These are phyloP conservation scores for Hystrix brachyura DNA, from an alignment of 2,113 vertebrate species.

Conservation along the genomic window DNA sequence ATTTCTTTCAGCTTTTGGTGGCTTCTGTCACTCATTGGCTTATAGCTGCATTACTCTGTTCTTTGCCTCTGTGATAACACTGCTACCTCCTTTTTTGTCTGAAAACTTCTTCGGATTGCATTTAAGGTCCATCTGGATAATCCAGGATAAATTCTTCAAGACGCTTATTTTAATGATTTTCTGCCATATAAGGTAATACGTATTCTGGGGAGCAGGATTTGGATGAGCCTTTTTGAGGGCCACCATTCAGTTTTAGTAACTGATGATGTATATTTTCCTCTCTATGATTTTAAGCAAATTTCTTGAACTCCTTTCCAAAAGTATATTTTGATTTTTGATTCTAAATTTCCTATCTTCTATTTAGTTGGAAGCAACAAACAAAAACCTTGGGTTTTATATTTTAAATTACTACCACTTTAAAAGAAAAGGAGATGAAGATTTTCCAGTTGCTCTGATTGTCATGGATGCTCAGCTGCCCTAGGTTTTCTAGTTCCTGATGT, in stretches of 20 bases:
- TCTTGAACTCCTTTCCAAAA: conserved; percentile 46
- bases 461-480: background rate
- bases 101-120: background rate
- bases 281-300: conserved; percentile 35
- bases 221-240: background rate
- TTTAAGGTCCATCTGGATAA: background rate
- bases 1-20: background rate
- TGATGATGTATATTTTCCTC: background rate
- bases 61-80: background rate
- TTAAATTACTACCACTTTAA: conserved; percentile 39
- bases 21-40: background rate
- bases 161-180: background rate
- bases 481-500: background rate
- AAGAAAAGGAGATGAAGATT: background rate
- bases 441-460: background rate
- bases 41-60: background rate
- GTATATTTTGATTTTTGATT: conserved; percentile 48
- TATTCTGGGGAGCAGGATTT: background rate
- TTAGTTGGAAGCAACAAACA: conserved; percentile 38
- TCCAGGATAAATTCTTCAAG: background rate
- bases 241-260: background rate
- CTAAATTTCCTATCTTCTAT: conserved; percentile 30
- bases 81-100: background rate
- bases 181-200: background rate
- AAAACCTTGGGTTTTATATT: conserved; percentile 7